Conservation (phyloP, 2,888 invertebrate genomes). For the Lamproptera curius region DNA sequence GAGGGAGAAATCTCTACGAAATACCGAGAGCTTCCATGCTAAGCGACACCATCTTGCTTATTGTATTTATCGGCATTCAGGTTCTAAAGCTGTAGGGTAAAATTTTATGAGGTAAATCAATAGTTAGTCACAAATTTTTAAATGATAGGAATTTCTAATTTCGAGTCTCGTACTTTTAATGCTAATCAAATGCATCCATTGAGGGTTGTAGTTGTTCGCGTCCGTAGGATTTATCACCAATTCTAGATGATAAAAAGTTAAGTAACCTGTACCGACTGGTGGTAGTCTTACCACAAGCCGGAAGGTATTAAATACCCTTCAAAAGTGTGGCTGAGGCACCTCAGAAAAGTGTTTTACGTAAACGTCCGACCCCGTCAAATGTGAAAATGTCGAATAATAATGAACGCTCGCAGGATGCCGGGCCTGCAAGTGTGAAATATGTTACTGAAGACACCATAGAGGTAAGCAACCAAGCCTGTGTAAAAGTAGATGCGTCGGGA, state of each 20-base stretch:
- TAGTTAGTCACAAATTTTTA: too few species aligned
- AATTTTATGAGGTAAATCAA: too few species aligned
- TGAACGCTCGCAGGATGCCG: constrained; percentile 21
- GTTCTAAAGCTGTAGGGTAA: too few species aligned
- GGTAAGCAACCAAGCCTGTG: constrained; percentile 8
- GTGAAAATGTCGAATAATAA: background rate
- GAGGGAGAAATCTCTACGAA: too few species aligned
- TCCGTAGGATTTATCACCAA: background rate
- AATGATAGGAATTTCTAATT: too few species aligned
- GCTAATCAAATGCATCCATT: too few species aligned
- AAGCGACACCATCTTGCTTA: too few species aligned
- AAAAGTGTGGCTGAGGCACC: background rate
- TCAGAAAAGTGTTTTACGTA: background rate
- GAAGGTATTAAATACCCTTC: background rate
- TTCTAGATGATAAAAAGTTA: background rate
- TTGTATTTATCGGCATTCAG: too few species aligned
- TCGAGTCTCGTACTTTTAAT: too few species aligned
- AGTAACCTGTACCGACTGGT: background rate
- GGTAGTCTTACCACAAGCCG: background rate
- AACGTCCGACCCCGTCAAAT: background rate
- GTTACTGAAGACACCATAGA: constrained; percentile 5
- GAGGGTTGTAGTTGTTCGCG: background rate
- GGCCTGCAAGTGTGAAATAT: constrained; percentile 14
- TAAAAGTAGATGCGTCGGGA: constrained; percentile 8
- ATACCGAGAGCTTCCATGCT: too few species aligned